phyloP scores from a whole-genome alignment of 2,888 invertebrate species.

The Cephonodes hylas region DNA sequence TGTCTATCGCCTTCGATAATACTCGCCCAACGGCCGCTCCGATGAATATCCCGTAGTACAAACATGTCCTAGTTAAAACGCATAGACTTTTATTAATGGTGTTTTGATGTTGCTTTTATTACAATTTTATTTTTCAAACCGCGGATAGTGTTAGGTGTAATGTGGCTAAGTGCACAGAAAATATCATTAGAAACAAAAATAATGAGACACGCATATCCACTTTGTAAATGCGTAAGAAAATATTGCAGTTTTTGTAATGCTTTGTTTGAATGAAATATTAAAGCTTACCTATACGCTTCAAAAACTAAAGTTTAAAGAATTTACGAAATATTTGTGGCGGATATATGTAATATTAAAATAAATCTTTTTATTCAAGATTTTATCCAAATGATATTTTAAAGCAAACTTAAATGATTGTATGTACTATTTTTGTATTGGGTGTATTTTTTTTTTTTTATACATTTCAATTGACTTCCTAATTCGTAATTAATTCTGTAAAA shows the following conservation, averaged over 20 bases:
- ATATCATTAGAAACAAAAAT: neutral
- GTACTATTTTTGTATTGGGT: no score
- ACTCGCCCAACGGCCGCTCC: neutral
- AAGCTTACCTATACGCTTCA: neutral
- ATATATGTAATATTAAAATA: no score
- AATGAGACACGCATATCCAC: neutral
- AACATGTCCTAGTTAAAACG: conserved; percentile 16
- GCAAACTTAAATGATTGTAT: no score
- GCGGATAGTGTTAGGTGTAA: neutral
- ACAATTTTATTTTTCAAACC: conserved; percentile 13
- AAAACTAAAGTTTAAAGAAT: neutral
- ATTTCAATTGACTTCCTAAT: no score
- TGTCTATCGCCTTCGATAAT: neutral
- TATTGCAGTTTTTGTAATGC: neutral
- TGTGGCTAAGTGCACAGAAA: neutral
- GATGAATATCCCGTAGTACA: conserved; percentile 11
- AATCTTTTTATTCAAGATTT: no score
- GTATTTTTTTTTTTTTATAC: no score
- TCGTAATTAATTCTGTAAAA: no score
- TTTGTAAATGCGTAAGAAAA: neutral
- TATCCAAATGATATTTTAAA: no score
- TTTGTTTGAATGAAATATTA: neutral
- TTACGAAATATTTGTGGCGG: neutral
- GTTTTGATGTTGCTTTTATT: conserved; percentile 21
- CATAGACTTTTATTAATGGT: conserved; percentile 21